Evolutionary conservation across 2,888 invertebrate genomes (phyloP), one percentile per base, ranked within the genome.

Genomic region (Pammene aurita): DNA sequence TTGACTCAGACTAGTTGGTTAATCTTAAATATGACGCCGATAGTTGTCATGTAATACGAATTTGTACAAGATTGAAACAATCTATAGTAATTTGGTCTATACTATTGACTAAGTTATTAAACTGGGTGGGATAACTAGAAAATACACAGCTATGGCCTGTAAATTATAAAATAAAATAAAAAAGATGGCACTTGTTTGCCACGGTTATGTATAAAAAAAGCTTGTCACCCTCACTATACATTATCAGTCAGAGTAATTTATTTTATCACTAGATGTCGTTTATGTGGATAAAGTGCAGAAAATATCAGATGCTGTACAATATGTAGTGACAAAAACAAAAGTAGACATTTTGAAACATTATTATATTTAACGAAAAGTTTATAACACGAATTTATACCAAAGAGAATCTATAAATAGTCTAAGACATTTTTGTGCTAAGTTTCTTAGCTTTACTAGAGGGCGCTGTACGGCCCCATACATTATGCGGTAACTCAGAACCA

Each of bases 171-270:
- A 44, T 11, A 4, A 38, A 38, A 38, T 48, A 16, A 38, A 48
- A 48, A 41, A 50, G 50, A 62, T 62, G 61, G 61, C 61, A 50
- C n/a, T n/a, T n/a, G n/a, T n/a, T n/a, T n/a, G n/a, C n/a, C n/a
- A n/a, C n/a, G n/a, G 7, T 5, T 46, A 7, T 35, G 7, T 13
- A 48, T 11, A 13, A 5, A 35, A 35, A 54, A 34, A 41, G 14
- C n/a, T 35, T 57, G 58, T 70, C 65, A 55, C 58, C 67, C n/a
- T 58, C 61, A 69, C 61, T 61, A 57, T 70, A 64, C 60, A 44
- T 46, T 16, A 58, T 42, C 34, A n/a, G 61, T 16, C n/a, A 56
- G 50, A 56, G 38, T 60, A 10, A 48, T 44, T 57, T 11, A n/a
- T n/a, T 48, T 35, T n/a, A 10, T 2, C 38, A 52, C 57, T 63